Base-by-base conservation (phyloP, 2,888 invertebrate genomes). In the Agrilus mali region DNA sequence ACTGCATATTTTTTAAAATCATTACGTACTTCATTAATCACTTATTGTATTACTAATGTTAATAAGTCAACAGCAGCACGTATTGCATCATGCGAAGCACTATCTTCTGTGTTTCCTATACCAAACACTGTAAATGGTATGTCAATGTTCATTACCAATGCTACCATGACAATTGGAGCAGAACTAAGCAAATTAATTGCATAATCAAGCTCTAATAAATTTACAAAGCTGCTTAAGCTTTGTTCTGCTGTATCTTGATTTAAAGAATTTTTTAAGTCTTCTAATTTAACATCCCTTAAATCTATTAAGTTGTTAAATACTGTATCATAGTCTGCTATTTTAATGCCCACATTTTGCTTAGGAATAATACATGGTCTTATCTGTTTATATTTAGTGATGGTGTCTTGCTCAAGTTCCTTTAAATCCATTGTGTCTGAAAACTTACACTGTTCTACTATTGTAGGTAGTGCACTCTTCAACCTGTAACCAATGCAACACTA, bases 201-300 rank as follows among this genome's bases (percentile, higher is more conserved):
- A 47, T 53, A 53, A 20, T 49, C 40, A 27, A 60, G 36, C 38
- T 56, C 58, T 32, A 62, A 48, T 45, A 50, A 46, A 8, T 52
- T 40, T 8, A 57, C 37, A 31, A 62, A 53, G 22, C 52, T 44
- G 33, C 49, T 41, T 17, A 62, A 46, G 7, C 46, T 42, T 17
- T 55, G 54, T 43, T 55, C 54, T n/a, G 53, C 50, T 33, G 16
- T 44, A 27, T 40, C 45, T 35, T 44, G 35, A 10, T 46, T 33
- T 34, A 61, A 54, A 46, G 55, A 53, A 60, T 61, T 43, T 15
- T 36, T 15, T 42, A 62, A 56, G 39, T 56, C 55, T 15, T 54
- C 48, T 31, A 49, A 44, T 14, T 22, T 43, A 4, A 60, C 43
- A 13, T 53, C 43, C 44, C 54, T 53, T 33, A 54, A 53, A 2